phyloP scores from a whole-genome alignment of 2,113 vertebrate genomes.

The Nesogale talazaci region DNA sequence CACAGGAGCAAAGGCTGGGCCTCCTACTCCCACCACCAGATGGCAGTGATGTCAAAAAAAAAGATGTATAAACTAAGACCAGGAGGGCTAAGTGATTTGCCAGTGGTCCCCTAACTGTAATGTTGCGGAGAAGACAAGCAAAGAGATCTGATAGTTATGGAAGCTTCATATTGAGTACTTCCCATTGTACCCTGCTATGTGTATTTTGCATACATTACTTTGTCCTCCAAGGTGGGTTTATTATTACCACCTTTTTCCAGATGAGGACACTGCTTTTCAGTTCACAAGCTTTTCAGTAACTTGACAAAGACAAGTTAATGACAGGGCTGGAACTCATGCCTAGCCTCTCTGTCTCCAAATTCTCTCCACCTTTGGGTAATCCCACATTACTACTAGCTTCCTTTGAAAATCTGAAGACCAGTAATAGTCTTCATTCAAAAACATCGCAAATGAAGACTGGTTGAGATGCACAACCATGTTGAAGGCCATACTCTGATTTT shows the following conservation, averaged over 20 bases:
- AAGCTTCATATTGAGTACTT: background rate
- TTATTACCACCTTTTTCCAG: background rate
- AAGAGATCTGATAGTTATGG: background rate
- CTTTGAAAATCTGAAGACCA: background rate
- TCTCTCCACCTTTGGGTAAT: no score
- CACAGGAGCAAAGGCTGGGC: no score
- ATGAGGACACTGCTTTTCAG: background rate
- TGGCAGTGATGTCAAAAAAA: no score
- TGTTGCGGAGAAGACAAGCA: background rate
- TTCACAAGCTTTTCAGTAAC: background rate
- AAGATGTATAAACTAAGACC: background rate
- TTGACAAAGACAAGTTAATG: background rate
- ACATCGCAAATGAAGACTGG: background rate
- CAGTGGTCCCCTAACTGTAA: background rate
- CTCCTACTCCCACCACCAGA: no score
- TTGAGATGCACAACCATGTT: background rate
- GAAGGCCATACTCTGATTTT: no score
- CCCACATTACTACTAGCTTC: background rate
- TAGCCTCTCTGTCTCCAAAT: background rate
- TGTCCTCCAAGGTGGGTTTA: background rate
- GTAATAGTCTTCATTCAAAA: background rate
- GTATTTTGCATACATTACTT: background rate
- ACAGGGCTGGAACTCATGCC: background rate
- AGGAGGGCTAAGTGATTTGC: background rate
- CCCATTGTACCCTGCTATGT: no score